These are phyloP conservation scores for Tenrec ecaudatus DNA, from an alignment of 2,113 vertebrate genomes.

Conservation along the genomic window DNA sequence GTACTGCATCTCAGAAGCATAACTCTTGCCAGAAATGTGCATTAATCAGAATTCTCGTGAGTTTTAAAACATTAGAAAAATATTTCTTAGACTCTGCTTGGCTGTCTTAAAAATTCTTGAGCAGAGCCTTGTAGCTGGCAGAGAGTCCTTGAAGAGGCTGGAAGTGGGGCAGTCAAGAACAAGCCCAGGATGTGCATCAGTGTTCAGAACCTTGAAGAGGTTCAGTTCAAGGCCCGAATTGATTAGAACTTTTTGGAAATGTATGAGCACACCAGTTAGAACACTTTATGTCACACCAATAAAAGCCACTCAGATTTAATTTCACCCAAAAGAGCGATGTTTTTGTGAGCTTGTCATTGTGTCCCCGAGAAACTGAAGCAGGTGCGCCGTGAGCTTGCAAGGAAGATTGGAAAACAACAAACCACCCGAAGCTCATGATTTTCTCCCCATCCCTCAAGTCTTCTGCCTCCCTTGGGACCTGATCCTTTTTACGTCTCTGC, in stretches of 20 bases:
- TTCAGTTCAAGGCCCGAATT: fast-evolving
- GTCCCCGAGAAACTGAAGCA: background rate
- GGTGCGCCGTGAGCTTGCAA: background rate
- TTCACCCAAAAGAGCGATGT: fast-evolving
- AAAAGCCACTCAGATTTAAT: background rate
- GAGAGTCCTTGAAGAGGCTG: background rate
- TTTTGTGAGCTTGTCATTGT: background rate
- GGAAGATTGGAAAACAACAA: background rate
- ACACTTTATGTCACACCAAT: background rate
- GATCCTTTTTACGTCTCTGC: background rate
- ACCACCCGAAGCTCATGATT: background rate
- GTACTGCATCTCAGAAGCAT: conserved; percentile 46
- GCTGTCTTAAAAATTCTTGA: background rate
- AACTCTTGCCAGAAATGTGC: conserved; percentile 55
- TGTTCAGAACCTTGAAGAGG: background rate
- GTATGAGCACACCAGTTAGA: background rate
- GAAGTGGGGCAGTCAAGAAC: no score
- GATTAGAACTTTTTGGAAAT: background rate
- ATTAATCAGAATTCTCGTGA: conserved; percentile 70
- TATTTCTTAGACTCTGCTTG: conserved; percentile 42
- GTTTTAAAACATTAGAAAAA: conserved; percentile 49
- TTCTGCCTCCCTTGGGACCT: background rate
- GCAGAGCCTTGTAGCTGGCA: background rate
- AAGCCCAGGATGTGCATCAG: background rate
- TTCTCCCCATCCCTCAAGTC: no score